Base-by-base conservation (phyloP, 1,140 invertebrate species). In the Platorchestia sp. region DNA sequence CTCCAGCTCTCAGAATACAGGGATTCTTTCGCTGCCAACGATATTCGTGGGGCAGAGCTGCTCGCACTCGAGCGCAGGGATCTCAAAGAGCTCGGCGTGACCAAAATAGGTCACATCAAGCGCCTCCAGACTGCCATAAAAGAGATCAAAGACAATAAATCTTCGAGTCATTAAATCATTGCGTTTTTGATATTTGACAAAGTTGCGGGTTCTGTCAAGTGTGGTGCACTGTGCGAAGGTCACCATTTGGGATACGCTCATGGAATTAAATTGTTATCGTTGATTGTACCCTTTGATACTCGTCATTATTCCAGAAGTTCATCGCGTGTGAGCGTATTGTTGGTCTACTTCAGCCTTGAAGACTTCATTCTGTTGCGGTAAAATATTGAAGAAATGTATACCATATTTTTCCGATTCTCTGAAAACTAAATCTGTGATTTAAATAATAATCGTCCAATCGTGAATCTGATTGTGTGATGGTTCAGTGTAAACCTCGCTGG, bases 51-150 rank as follows among this genome's bases (percentile, higher is more conserved):
- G 7, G 97, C 98, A 44, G 99, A 99, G 97, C 97, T 99, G 27
- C 97, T 99, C 0, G 98, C 98, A 22, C 97, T 99, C 91, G 99
- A 99, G 6, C 97, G 99, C 95, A 97, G 98, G 41, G 98, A 99
- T 97, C 97, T 99, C 0, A 98, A 99, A 97, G 99, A 99, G 96
- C 97, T 99, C 36, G 99, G 99, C 44, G 98, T 99, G 45, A 98
- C 98, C 1, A 99, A 99, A 97, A 97, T 99, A 53, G 99, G 99
- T 10, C 99, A 99, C 97, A 98, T 99, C 3, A 99, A 99, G 97
- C 98, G 99, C 96, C 98, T 99, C 96, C 98, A 99, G 95, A 98
- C 99, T 97, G 99, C 98, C 40, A 99, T 99, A 95, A 98, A 98
- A 97, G 99, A 99, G 97, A 97, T 99, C 22, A 98, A 96, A 90